Percentiles rank a stretch among this genome's conserved stretches.
Conservation (phyloP, 1,140 invertebrate genomes). For the Pachypsylla venusta region DNA sequence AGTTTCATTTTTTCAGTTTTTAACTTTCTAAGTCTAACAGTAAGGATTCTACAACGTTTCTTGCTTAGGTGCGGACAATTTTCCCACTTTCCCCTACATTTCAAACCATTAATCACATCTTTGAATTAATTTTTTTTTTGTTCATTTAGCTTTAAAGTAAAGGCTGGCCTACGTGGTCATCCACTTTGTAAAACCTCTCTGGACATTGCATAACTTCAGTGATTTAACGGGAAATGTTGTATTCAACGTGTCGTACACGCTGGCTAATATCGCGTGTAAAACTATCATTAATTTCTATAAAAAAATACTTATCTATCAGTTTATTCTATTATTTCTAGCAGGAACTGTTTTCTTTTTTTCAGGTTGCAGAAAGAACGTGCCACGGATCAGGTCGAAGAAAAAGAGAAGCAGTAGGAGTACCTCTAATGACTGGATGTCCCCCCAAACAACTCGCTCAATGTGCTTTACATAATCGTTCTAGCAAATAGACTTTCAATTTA, state of each 20-base stretch:
- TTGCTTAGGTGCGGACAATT: too few species aligned
- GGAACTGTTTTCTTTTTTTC: constrained; percentile 17
- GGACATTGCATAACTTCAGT: too few species aligned
- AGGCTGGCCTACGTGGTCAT: background rate
- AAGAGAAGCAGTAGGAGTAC: constrained; percentile 28
- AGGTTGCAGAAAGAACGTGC: constrained; percentile 38
- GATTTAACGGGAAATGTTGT: too few species aligned
- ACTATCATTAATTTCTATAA: background rate
- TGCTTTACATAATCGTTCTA: background rate
- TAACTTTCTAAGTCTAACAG: too few species aligned
- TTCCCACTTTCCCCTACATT: too few species aligned
- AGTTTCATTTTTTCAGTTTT: too few species aligned
- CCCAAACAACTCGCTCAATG: constrained; percentile 3
- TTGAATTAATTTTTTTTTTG: too few species aligned
- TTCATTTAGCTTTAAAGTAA: too few species aligned
- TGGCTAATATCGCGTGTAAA: background rate
- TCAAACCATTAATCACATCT: too few species aligned
- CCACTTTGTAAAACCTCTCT: background rate
- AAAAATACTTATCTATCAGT: background rate
- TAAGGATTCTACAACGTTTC: too few species aligned
- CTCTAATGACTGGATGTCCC: constrained; percentile 6
- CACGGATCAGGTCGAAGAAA: constrained; percentile 25
- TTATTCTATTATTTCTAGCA: background rate
- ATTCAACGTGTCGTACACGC: too few species aligned
- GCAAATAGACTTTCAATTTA: background rate